Percentiles rank a stretch among this genome's conserved stretches.
Evolutionary conservation across 2,888 invertebrate species (phyloP).

Genomic region (Glyphotaelius pellucidus): DNA sequence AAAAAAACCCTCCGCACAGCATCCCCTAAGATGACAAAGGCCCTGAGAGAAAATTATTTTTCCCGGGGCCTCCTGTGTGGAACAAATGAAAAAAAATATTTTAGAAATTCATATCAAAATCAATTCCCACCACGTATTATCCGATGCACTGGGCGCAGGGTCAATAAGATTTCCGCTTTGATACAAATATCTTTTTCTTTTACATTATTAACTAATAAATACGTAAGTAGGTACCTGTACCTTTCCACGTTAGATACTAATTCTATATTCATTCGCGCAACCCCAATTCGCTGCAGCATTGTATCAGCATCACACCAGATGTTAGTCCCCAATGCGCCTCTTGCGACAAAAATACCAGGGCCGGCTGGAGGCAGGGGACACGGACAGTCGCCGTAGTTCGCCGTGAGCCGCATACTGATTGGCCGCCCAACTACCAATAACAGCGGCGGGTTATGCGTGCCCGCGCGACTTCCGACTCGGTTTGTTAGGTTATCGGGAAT

Average conservation of each 20-base stretch:
- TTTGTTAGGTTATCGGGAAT: not conserved
- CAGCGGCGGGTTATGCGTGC: not conserved
- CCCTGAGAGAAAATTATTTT: too few species aligned
- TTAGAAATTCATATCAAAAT: too few species aligned
- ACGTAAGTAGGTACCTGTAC: not conserved
- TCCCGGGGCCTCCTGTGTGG: too few species aligned
- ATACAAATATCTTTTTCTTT: not conserved
- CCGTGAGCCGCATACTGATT: slow-evolving; percentile 50
- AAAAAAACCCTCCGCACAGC: too few species aligned
- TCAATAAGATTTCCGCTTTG: too few species aligned
- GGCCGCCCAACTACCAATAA: slow-evolving; percentile 5
- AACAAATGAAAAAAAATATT: too few species aligned
- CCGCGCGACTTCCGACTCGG: not conserved
- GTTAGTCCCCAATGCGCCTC: slow-evolving; percentile 18
- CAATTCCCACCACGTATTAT: too few species aligned
- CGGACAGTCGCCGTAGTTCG: not conserved
- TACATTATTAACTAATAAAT: not conserved
- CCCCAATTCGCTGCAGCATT: not conserved
- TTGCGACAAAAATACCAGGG: slow-evolving; percentile 4
- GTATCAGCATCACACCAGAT: not conserved
- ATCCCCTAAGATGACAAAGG: too few species aligned
- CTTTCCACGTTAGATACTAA: not conserved
- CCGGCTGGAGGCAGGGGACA: not conserved
- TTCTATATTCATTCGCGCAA: not conserved
- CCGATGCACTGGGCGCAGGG: too few species aligned